Percentiles rank a stretch among this genome's conserved stretches.
Conservation (phyloP, 2,797 vertebrate species). For the Sebastolobus altivelis region DNA sequence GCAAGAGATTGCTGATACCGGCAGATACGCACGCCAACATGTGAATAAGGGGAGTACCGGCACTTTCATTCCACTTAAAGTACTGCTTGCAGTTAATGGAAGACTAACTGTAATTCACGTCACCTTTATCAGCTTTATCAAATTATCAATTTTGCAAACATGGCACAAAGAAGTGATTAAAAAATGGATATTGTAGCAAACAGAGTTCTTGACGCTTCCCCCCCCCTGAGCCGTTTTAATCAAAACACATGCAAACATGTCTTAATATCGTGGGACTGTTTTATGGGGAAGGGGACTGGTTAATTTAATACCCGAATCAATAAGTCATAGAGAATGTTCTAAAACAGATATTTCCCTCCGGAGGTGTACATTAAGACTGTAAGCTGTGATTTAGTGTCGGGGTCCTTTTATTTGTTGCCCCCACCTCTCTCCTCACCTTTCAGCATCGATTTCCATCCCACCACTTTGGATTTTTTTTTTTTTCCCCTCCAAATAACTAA, state of each 20-base stretch:
- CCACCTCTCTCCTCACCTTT: slow-evolving; percentile 49
- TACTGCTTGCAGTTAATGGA: not conserved
- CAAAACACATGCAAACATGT: slow-evolving; percentile 68
- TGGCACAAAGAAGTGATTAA: slow-evolving; percentile 44
- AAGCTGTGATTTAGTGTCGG: slow-evolving; percentile 71
- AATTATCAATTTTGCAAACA: slow-evolving; percentile 24
- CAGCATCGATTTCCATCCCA: slow-evolving; percentile 61
- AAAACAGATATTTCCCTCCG: slow-evolving; percentile 76
- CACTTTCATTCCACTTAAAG: too few relatives aligned
- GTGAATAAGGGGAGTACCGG: too few relatives aligned
- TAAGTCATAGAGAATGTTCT: slow-evolving; percentile 74
- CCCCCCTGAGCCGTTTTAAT: slow-evolving; percentile 68
- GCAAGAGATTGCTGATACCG: too few relatives aligned
- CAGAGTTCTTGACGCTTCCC: slow-evolving; percentile 2
- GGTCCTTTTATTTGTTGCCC: slow-evolving; percentile 54
- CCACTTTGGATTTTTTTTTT: slow-evolving; percentile 28
- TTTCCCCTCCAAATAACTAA: slow-evolving; percentile 33
- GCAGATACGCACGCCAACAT: too few relatives aligned
- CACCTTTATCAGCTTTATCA: slow-evolving; percentile 27
- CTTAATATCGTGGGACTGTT: slow-evolving; percentile 57
- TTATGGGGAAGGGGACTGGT: slow-evolving; percentile 42
- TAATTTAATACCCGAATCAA: slow-evolving; percentile 77
- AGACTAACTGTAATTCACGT: not conserved
- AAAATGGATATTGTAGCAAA: slow-evolving; percentile 45
- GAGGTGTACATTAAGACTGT: slow-evolving; percentile 73